phyloP scores from a whole-genome alignment of 2,797 vertebrate species.

The Melanotaenia trifasciata region DNA sequence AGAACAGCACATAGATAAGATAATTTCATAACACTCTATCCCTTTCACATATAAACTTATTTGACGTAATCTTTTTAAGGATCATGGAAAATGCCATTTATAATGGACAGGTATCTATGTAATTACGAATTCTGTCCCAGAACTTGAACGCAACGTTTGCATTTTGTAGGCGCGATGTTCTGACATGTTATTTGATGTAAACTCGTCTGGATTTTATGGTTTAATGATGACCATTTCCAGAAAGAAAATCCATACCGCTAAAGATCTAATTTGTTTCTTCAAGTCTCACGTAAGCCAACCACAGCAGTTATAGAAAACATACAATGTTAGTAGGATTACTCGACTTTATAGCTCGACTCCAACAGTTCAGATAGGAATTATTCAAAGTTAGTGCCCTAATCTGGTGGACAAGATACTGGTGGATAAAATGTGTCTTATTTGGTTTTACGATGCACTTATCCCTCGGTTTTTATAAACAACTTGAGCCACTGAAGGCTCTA shows the following conservation, averaged over 20 bases:
- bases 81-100: conserved; percentile 38
- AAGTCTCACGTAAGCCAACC: background rate
- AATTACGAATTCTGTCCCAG: background rate
- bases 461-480: conserved; percentile 11
- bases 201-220: background rate
- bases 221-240: conserved; percentile 7
- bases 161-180: no score
- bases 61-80: conserved; percentile 10
- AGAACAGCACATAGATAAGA: no score
- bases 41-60: background rate
- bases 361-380: no score
- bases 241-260: background rate
- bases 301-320: background rate
- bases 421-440: no score
- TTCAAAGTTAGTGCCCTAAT: no score
- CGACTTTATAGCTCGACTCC: no score
- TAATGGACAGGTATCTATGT: background rate
- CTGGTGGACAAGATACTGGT: no score
- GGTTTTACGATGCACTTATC: conserved; percentile 21
- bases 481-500: background rate
- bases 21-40: no score
- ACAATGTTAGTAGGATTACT: no score
- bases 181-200: background rate
- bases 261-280: background rate
- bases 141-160: conserved; percentile 27